phyloP scores from a whole-genome alignment of 35 echinoderm and acorn worm genomes.

The Stichopus chloronotus region DNA sequence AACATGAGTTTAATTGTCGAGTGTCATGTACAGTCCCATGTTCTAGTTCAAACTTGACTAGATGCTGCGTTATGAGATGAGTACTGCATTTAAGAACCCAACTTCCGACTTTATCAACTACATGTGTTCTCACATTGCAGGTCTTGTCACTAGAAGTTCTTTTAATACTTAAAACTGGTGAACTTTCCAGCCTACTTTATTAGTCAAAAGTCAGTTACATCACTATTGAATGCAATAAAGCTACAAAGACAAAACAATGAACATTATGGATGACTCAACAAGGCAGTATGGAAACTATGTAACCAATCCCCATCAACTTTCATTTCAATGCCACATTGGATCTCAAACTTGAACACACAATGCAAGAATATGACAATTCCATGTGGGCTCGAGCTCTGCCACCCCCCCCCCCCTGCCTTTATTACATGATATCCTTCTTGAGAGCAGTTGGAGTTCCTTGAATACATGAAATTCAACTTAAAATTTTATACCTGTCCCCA shows the following conservation, averaged over 20 bases:
- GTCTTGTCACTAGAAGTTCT: background rate
- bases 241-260: constrained; percentile 25
- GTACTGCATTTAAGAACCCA: background rate
- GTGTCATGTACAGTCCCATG: background rate
- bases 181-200: background rate
- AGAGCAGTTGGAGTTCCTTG: constrained; percentile 21
- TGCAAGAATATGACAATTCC: background rate
- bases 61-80: background rate
- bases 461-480: constrained; percentile 8
- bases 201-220: constrained; percentile 16
- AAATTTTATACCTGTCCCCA: background rate
- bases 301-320: background rate
- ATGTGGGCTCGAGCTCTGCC: background rate
- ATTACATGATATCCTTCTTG: constrained; percentile 11
- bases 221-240: constrained; percentile 15
- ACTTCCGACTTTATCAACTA: background rate
- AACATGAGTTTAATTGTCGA: constrained; percentile 15
- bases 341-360: constrained; percentile 14
- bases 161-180: background rate
- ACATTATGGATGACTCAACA: constrained; percentile 13
- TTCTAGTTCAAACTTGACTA: background rate
- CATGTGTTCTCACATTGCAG: background rate
- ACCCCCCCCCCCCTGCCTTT: background rate
- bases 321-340: background rate
- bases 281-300: background rate